These are phyloP conservation scores for Cerastis leucographa DNA, from an alignment of 2,888 invertebrate species.

Conservation along the genomic window DNA sequence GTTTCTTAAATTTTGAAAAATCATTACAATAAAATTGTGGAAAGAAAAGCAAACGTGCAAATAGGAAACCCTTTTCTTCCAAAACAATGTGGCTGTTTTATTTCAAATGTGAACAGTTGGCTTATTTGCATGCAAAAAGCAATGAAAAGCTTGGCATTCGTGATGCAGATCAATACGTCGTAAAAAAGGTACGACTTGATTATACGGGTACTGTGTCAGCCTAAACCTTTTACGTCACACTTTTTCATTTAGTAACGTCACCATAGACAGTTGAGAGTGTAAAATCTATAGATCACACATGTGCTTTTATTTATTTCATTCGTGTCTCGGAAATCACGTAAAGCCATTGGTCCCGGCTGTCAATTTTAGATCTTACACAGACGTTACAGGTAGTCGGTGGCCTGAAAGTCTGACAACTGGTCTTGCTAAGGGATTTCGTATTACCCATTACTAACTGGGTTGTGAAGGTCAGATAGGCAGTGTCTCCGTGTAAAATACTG, in stretches of 20 bases:
- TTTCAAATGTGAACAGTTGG: constrained; percentile 64
- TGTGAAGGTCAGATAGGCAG: too few species aligned
- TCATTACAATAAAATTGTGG: too few species aligned
- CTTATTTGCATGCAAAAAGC: constrained; percentile 82
- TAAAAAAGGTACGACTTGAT: constrained; percentile 68
- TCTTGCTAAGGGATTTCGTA: too few species aligned
- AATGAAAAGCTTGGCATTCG: constrained; percentile 70
- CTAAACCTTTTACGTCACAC: constrained; percentile 31
- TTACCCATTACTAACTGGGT: too few species aligned
- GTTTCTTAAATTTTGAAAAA: background rate
- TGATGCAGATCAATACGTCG: constrained; percentile 70
- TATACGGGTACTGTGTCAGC: constrained; percentile 54
- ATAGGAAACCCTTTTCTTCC: constrained; percentile 4
- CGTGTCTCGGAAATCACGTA: too few species aligned
- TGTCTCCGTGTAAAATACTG: too few species aligned
- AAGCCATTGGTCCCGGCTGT: too few species aligned
- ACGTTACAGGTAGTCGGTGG: too few species aligned
- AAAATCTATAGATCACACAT: background rate
- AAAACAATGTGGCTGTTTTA: constrained; percentile 13
- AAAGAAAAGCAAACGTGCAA: background rate
- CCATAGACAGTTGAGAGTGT: background rate
- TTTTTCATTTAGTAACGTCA: constrained; percentile 35
- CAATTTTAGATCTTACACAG: too few species aligned
- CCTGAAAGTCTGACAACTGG: too few species aligned
- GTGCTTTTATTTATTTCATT: background rate